These are phyloP conservation scores for Eupleurogrammus muticus DNA, from an alignment of 2,797 vertebrate genomes.

Conservation along the genomic window DNA sequence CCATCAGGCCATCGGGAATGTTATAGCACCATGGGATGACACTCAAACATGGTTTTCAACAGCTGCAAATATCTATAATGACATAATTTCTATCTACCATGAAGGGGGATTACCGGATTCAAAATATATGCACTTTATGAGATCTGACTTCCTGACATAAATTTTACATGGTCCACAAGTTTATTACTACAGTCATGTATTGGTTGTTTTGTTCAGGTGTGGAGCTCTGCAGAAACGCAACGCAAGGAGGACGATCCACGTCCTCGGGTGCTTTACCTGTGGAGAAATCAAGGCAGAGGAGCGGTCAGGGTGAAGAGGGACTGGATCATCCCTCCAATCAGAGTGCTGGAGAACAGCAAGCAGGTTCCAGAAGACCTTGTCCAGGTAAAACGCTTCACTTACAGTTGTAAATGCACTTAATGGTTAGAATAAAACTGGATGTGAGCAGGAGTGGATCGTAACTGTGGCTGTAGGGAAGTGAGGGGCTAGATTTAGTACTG, in stretches of 20 bases:
- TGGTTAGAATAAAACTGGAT: no score
- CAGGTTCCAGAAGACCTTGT: conserved; percentile 92
- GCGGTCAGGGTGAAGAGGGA: conserved; percentile 88
- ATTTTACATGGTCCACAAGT: no score
- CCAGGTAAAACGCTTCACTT: conserved; percentile 84
- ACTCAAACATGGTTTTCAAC: conserved; percentile 47
- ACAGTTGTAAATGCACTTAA: background rate
- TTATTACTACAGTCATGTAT: no score
- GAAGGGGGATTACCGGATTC: conserved; percentile 30
- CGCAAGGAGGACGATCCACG: conserved; percentile 30
- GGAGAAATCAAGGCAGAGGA: conserved; percentile 67
- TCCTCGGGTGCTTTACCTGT: conserved; percentile 74
- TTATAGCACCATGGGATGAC: conserved; percentile 41
- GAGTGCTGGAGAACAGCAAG: conserved; percentile 93
- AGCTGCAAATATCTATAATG: conserved; percentile 69
- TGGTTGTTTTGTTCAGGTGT: conserved; percentile 54
- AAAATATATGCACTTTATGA: conserved; percentile 27
- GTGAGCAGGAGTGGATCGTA: no score
- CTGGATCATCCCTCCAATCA: conserved; percentile 98
- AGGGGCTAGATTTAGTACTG: no score
- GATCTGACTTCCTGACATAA: conserved; percentile 12
- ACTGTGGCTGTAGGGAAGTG: no score
- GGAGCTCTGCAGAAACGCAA: conserved; percentile 48
- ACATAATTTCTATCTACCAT: conserved; percentile 52
- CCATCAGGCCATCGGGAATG: conserved; percentile 52